Conservation (phyloP, 2,888 invertebrate genomes). For the Cecidostiba fungosa region DNA sequence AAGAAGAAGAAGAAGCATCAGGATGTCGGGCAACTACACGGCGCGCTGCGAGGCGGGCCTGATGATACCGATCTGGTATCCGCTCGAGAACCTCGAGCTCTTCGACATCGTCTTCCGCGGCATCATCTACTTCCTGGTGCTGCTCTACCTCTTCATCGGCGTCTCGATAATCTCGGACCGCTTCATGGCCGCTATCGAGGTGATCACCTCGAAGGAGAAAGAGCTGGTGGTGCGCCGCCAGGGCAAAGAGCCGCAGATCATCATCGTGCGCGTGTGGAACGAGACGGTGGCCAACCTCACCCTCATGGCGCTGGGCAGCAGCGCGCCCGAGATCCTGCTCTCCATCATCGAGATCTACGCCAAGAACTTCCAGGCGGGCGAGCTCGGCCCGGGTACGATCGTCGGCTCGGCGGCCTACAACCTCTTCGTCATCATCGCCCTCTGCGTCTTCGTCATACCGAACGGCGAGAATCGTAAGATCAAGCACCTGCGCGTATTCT, state of each 20-base stretch:
- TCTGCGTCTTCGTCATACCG: slow-evolving; percentile 96
- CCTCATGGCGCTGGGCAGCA: slow-evolving; percentile 98
- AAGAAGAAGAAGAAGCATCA: background rate
- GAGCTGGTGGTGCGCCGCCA: slow-evolving; percentile 95
- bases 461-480: slow-evolving; percentile 95
- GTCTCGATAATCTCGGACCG: slow-evolving; percentile 99
- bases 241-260: slow-evolving; percentile 92
- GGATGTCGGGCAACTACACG: slow-evolving; percentile 75
- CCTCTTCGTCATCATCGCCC: slow-evolving; percentile 97
- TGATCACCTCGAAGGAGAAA: slow-evolving; percentile 98
- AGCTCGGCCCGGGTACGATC: slow-evolving; percentile 98
- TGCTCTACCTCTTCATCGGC: slow-evolving; percentile 98
- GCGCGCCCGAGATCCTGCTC: slow-evolving; percentile 98
- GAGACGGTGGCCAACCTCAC: slow-evolving; percentile 99
- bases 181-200: slow-evolving; percentile 99
- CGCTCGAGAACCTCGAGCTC: slow-evolving; percentile 88
- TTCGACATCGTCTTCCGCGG: slow-evolving; percentile 93
- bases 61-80: slow-evolving; percentile 93
- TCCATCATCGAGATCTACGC: slow-evolving; percentile 99
- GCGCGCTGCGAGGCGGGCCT: slow-evolving; percentile 90
- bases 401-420: slow-evolving; percentile 99
- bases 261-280: slow-evolving; percentile 99
- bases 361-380: slow-evolving; percentile 96
- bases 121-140: slow-evolving; percentile 91
- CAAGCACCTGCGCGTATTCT: slow-evolving; percentile 97